phyloP scores from a whole-genome alignment of 2,888 invertebrate species.

The Micropterix aruncella region DNA sequence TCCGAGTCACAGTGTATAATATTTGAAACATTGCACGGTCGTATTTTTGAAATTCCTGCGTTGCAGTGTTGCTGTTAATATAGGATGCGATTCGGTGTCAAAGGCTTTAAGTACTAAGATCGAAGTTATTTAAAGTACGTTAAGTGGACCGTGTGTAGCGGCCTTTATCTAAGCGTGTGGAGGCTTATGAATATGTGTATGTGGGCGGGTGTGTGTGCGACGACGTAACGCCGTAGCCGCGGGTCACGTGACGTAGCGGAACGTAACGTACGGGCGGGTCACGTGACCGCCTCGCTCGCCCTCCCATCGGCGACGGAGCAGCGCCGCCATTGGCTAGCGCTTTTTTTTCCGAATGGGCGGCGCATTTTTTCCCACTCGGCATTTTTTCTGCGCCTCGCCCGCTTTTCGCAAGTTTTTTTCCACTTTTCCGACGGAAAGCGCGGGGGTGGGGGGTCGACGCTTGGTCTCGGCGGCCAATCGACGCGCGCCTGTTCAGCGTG shows the following conservation, averaged over 20 bases:
- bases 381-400: neutral
- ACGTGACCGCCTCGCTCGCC: neutral
- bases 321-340: conserved; percentile 27
- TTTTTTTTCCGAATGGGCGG: conserved; percentile 8
- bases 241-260: neutral
- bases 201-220: neutral
- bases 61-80: too few species aligned
- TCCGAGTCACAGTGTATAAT: too few species aligned
- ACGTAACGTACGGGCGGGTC: neutral
- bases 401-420: neutral
- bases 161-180: too few species aligned
- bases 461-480: neutral
- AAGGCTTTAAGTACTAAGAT: too few species aligned
- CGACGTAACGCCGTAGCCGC: neutral
- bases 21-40: too few species aligned
- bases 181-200: too few species aligned
- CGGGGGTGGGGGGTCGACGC: neutral
- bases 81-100: too few species aligned
- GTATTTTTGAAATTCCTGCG: too few species aligned
- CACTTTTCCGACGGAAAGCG: neutral
- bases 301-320: conserved; percentile 10
- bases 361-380: neutral
- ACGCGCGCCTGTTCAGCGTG: too few species aligned
- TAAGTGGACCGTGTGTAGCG: too few species aligned
- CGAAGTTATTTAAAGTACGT: too few species aligned